phyloP scores from a whole-genome alignment of 2,797 vertebrate genomes.

The Sebastes minor region DNA sequence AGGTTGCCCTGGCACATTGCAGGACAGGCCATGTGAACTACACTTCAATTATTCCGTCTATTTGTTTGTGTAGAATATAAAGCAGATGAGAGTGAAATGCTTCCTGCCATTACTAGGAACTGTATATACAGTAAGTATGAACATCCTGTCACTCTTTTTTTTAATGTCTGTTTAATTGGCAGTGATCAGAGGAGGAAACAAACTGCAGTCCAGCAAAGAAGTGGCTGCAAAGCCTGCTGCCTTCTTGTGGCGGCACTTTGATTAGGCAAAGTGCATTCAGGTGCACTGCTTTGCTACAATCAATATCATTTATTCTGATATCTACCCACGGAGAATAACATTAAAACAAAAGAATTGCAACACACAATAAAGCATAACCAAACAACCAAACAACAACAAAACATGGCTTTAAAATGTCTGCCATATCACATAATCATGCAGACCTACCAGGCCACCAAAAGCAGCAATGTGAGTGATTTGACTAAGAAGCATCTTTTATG shows the following conservation, averaged over 20 bases:
- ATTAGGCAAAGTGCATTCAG: conserved; percentile 11
- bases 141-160: conserved; percentile 3
- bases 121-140: background rate
- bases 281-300: background rate
- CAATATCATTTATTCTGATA: background rate
- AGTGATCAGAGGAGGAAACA: conserved; percentile 17
- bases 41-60: background rate
- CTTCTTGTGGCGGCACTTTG: conserved; percentile 13
- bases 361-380: background rate
- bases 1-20: background rate
- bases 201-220: conserved; percentile 2
- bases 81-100: background rate
- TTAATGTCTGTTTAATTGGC: background rate
- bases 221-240: conserved; percentile 7
- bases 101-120: background rate
- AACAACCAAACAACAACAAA: background rate
- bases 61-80: background rate
- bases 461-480: background rate
- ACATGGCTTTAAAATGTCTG: background rate
- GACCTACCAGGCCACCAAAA: background rate
- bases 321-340: background rate
- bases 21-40: background rate
- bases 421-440: background rate
- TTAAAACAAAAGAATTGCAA: background rate
- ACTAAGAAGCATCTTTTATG: background rate